Evolutionary conservation across 2,888 invertebrate genomes (phyloP).

Genomic region (Epinotia demarniana): DNA sequence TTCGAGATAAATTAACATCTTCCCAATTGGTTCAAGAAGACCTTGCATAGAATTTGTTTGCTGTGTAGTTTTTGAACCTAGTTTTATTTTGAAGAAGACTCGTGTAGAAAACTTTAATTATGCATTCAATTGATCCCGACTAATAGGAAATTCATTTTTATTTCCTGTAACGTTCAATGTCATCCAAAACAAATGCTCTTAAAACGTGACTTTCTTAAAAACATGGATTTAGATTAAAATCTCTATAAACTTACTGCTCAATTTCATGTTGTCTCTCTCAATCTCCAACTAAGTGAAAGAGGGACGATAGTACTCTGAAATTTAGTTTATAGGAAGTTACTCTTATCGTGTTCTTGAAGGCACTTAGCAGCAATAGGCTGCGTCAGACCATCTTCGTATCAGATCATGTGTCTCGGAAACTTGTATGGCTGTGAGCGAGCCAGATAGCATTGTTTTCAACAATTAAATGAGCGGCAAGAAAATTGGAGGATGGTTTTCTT

Average conservation of each 20-base stretch:
- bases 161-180: neutral
- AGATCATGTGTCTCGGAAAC: conserved; percentile 38
- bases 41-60: too few species aligned
- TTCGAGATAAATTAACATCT: too few species aligned
- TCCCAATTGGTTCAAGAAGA: too few species aligned
- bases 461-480: conserved; percentile 16
- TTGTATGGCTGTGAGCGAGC: conserved; percentile 36
- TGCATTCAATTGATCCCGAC: too few species aligned
- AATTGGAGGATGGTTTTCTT: conserved; percentile 14
- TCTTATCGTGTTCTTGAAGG: conserved; percentile 35
- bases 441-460: conserved; percentile 41
- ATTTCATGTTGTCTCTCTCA: neutral
- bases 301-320: neutral
- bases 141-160: neutral
- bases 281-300: neutral
- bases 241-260: neutral
- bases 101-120: too few species aligned
- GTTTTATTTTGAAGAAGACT: too few species aligned
- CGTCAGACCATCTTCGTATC: conserved; percentile 39
- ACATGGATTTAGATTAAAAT: neutral
- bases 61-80: too few species aligned
- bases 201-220: conserved; percentile 2
- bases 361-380: conserved; percentile 36
- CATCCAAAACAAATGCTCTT: neutral
- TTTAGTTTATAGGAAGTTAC: conserved; percentile 13